A percentile compares a stretch with the other conserved stretches of the same genome.
Conservation (phyloP, 2,113 vertebrate genomes). For the Catharus minimus region DNA sequence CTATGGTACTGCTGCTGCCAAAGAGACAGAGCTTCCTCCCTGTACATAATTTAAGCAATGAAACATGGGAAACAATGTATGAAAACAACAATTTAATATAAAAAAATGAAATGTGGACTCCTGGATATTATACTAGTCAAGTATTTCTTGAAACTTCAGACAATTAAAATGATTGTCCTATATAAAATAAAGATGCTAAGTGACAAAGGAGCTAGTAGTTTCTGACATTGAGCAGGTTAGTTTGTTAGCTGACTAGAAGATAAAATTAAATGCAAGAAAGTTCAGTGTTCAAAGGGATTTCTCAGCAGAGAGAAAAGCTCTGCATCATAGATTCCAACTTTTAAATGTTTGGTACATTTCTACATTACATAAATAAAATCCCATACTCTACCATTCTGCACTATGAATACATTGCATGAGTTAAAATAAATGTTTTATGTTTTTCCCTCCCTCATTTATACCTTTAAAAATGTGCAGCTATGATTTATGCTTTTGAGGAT, state of each 20-base stretch:
- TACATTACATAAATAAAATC: neutral
- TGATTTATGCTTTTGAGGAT: conserved; percentile 78
- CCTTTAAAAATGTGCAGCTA: conserved; percentile 33
- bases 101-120: neutral
- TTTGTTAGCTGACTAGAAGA: neutral
- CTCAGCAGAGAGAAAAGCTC: neutral
- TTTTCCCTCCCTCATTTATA: neutral
- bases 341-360: neutral
- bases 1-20: neutral
- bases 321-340: neutral
- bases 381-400: neutral
- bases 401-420: neutral
- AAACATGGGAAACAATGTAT: neutral
- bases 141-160: neutral
- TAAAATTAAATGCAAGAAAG: neutral
- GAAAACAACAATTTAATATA: neutral
- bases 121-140: neutral
- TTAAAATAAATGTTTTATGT: conserved; percentile 17
- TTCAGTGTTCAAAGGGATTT: neutral
- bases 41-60: neutral
- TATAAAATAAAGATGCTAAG: neutral
- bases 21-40: neutral
- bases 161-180: neutral
- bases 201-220: neutral
- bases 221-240: neutral